These are phyloP conservation scores for Willisornis vidua DNA, from an alignment of 2,113 vertebrate species.

Conservation along the genomic window DNA sequence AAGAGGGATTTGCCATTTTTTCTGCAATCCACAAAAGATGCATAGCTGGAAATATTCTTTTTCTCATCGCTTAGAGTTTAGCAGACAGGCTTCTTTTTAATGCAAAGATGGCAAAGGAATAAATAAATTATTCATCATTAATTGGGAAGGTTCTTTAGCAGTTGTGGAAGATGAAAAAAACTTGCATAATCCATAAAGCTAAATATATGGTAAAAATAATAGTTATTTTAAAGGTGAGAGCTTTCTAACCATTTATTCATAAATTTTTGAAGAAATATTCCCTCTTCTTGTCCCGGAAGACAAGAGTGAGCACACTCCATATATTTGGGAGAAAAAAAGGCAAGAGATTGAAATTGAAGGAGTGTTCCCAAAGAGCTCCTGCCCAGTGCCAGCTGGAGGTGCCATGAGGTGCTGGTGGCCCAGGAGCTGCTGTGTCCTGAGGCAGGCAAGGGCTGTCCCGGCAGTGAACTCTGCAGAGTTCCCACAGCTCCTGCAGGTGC, in stretches of 20 bases:
- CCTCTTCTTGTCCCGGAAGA: background rate
- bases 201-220: background rate
- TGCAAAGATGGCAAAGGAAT: background rate
- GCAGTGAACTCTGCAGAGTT: background rate
- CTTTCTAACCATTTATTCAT: background rate
- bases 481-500: background rate
- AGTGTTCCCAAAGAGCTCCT: background rate
- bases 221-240: background rate
- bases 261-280: background rate
- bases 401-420: background rate
- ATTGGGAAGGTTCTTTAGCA: background rate
- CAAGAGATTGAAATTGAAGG: background rate
- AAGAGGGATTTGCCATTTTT: background rate
- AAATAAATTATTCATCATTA: slow-evolving; percentile 9
- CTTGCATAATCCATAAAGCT: background rate
- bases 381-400: background rate
- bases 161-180: background rate
- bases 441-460: background rate
- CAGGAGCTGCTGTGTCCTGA: background rate
- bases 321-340: background rate
- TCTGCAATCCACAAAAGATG: background rate
- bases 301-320: background rate
- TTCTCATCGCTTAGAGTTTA: background rate
- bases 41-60: background rate
- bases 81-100: background rate